Conservation (phyloP, 1,140 invertebrate genomes). For the Drusus annulatus region DNA sequence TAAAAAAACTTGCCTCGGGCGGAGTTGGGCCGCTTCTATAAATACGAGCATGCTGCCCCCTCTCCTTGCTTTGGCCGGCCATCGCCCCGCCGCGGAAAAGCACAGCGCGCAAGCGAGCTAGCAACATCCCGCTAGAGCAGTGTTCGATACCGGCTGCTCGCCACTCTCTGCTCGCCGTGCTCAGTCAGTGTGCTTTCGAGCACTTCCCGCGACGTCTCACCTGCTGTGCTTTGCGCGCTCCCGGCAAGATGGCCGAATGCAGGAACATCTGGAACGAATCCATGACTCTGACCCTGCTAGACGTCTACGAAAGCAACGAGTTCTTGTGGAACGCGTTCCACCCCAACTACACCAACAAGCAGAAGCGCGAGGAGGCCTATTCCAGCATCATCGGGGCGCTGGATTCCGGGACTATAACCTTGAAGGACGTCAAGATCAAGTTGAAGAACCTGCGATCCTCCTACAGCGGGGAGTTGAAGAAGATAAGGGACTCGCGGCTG, state of each 20-base stretch:
- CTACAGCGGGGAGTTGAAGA: constrained; percentile 70
- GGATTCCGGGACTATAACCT: constrained; percentile 66
- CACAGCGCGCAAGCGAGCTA: constrained; percentile 15
- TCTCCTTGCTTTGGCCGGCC: constrained; percentile 33
- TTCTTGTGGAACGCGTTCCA: constrained; percentile 69
- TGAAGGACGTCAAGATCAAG: constrained; percentile 70
- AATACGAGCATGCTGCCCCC: constrained; percentile 38
- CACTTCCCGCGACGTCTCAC: background rate
- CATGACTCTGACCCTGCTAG: constrained; percentile 68
- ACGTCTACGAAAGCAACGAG: constrained; percentile 69
- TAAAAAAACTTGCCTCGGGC: constrained; percentile 34
- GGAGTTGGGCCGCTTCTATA: constrained; percentile 20
- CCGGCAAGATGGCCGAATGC: constrained; percentile 1
- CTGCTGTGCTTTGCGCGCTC: background rate
- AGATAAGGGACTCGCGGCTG: constrained; percentile 69
- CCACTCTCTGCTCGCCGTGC: background rate
- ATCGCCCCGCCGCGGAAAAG: background rate
- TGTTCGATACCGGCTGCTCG: background rate
- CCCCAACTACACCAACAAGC: constrained; percentile 69
- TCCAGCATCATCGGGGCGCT: constrained; percentile 68
- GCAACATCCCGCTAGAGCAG: background rate
- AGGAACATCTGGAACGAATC: constrained; percentile 65
- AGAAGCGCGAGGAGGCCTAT: constrained; percentile 68
- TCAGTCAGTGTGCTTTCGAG: constrained; percentile 5
- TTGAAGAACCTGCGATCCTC: constrained; percentile 70